phyloP scores from a whole-genome alignment of 2,797 vertebrate species.

The Australoheros facetus region DNA sequence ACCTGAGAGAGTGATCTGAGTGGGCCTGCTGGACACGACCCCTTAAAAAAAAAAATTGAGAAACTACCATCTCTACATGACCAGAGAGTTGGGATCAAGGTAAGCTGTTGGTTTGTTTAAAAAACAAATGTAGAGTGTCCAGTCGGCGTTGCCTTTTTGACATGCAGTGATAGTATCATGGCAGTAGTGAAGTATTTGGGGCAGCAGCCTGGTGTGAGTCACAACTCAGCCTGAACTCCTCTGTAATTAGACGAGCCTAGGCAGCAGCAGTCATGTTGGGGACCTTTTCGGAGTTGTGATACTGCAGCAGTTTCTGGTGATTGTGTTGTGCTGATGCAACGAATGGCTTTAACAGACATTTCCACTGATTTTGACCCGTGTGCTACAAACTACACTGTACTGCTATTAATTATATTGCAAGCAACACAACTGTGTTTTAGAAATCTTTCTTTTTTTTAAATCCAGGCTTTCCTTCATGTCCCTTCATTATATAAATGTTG shows the following conservation, averaged over 20 bases:
- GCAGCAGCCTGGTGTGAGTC: conserved; percentile 34
- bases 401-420: no score
- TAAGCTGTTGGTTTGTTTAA: neutral
- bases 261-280: conserved; percentile 5
- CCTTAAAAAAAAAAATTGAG: neutral
- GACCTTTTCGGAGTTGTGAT: neutral
- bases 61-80: conserved; percentile 3
- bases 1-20: conserved; percentile 52
- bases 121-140: neutral
- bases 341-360: neutral
- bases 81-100: conserved; percentile 19
- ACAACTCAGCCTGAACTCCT: conserved; percentile 31
- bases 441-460: neutral
- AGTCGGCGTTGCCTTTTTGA: neutral
- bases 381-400: neutral
- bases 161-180: conserved; percentile 4
- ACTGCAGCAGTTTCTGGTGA: neutral
- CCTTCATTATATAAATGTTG: neutral
- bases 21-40: conserved; percentile 31
- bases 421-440: neutral
- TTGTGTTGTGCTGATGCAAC: neutral
- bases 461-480: neutral
- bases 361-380: neutral
- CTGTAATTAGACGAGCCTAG: conserved; percentile 24
- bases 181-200: conserved; percentile 9